Percentiles rank a stretch among this genome's conserved stretches.
Evolutionary conservation across 2,888 invertebrate species (phyloP).

Genomic region (Idaea straminata): DNA sequence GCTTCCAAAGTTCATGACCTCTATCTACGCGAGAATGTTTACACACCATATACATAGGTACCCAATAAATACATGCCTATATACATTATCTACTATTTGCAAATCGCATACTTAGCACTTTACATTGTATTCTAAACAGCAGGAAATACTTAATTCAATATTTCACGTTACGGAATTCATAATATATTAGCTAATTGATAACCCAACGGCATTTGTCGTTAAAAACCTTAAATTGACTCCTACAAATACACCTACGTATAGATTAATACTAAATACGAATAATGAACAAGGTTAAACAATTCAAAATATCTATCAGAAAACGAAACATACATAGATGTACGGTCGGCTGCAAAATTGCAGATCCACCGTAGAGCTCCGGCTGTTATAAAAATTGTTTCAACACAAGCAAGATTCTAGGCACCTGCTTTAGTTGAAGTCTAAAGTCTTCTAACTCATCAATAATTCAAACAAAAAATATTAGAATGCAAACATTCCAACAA

Average conservation of each 20-base stretch:
- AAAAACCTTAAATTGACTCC: not conserved
- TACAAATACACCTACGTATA: not conserved
- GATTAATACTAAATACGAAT: not conserved
- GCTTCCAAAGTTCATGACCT: slow-evolving; percentile 1
- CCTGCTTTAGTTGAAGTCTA: no score
- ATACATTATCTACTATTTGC: not conserved
- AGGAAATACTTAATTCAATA: not conserved
- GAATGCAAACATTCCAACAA: no score
- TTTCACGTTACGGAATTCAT: not conserved
- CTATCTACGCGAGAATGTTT: not conserved
- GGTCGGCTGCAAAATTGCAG: no score
- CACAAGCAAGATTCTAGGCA: no score
- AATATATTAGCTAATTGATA: not conserved
- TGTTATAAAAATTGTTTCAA: no score
- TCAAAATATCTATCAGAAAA: no score
- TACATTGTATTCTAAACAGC: not conserved
- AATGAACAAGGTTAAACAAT: not conserved
- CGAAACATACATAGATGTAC: no score
- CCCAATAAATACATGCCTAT: not conserved
- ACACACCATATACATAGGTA: not conserved
- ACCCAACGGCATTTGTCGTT: not conserved
- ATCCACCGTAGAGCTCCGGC: no score
- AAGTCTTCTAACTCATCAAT: no score
- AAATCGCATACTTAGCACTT: not conserved
- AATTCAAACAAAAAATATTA: no score